Base-by-base conservation (phyloP, 2,113 vertebrate genomes). In the Mormyrus lacerda region DNA sequence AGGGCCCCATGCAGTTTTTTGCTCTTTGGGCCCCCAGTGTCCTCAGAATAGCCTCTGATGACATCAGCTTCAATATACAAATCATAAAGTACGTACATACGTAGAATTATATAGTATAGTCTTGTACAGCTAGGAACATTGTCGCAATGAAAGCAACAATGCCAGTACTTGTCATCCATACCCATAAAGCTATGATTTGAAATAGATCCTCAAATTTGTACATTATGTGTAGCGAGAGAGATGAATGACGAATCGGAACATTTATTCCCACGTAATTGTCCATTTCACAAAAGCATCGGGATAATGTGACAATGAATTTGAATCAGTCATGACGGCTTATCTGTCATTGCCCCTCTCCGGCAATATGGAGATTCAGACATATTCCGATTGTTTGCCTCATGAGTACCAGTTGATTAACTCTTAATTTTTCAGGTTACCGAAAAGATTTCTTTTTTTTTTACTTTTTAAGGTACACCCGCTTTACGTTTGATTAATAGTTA, bases 251-350 rank as follows among this genome's bases (percentile, higher is more conserved):
- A 85, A 85, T 85, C 83, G 15, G 44, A 47, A 19, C 27, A 53
- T 87, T 51, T 87, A 50, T 87, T 35, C 50, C 48, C 48, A 87
- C 85, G 73, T 79, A 79, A 79, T 42, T 92, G 85, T 87, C 93
- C 47, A 53, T 91, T 90, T 90, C 85, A 87, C 85, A 87, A 87
- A 79, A 35, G 76, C 84, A 79, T 88, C 85, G 76, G 6, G 92
- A 93, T 94, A 92, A 94, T 31, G 48, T 35, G 48, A n/a, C 85
- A 86, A 27, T 86, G 85, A 86, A 87, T 53, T 51, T 87, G 48
- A 87, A 53, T 87, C 27, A n/a, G n/a, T 87, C 85, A 53, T 50
- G 50, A 53, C 3, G 85, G 85, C 85, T n/a, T 87, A 53, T 50
- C 85, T 35, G 27, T 87, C 44, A 84, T 27, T 87, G 19, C n/a